Conservation (phyloP, 2,888 invertebrate genomes). For the Acholoe squamosa region DNA sequence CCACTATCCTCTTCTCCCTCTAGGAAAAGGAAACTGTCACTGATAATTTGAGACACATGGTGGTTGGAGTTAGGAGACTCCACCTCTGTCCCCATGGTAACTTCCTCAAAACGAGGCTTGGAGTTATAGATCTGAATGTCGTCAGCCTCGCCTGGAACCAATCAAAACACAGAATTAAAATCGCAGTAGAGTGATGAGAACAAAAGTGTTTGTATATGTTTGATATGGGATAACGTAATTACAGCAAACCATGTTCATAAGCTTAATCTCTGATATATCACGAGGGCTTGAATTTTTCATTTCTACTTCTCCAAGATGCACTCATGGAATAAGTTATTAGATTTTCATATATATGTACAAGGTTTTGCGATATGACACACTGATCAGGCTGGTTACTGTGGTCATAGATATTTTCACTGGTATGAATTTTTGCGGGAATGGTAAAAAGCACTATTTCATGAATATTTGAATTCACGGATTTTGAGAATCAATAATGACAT, state of each 20-base stretch:
- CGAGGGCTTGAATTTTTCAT: too few relatives aligned
- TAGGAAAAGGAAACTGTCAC: conserved; percentile 38
- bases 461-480: too few relatives aligned
- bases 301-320: too few relatives aligned
- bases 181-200: background rate
- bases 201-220: background rate
- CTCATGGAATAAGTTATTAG: too few relatives aligned
- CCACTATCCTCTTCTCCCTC: conserved; percentile 22
- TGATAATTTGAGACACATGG: conserved; percentile 39
- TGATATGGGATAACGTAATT: background rate
- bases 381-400: too few relatives aligned
- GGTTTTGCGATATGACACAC: too few relatives aligned
- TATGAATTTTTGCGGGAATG: too few relatives aligned
- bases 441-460: too few relatives aligned
- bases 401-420: too few relatives aligned
- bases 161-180: background rate
- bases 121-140: background rate
- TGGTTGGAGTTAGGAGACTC: conserved; percentile 57
- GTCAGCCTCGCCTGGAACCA: background rate
- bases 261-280: background rate
- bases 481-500: too few relatives aligned
- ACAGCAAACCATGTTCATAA: background rate
- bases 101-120: background rate
- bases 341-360: too few relatives aligned
- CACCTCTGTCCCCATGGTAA: conserved; percentile 50